Conservation (phyloP, 2,888 invertebrate genomes). For the Endotricha flammealis region DNA sequence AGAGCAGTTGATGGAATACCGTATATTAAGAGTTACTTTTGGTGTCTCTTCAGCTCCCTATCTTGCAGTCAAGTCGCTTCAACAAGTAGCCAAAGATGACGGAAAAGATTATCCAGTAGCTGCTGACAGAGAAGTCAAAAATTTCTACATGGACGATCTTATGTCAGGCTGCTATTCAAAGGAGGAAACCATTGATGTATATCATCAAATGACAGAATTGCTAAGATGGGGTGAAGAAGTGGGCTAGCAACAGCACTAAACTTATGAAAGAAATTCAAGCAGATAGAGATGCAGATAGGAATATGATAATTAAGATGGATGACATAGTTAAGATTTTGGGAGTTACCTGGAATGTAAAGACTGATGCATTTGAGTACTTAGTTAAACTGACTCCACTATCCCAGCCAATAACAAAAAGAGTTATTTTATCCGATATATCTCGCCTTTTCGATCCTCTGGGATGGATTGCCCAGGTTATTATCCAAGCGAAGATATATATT, state of each 20-base stretch:
- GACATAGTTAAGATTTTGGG: constrained; percentile 21
- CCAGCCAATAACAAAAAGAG: constrained; percentile 13
- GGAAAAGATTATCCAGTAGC: constrained; percentile 15
- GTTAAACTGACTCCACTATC: constrained; percentile 15
- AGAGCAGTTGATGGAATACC: constrained; percentile 15
- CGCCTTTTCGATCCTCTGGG: no score
- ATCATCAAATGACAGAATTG: neutral
- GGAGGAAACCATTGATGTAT: neutral
- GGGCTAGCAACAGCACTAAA: constrained; percentile 16
- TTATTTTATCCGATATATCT: constrained; percentile 21
- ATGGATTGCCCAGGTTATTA: constrained; percentile 14
- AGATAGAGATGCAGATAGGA: neutral
- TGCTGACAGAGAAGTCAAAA: constrained; percentile 5
- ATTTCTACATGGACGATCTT: constrained; percentile 22
- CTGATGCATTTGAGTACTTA: constrained; percentile 19
- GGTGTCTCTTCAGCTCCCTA: constrained; percentile 18
- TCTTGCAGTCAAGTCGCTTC: constrained; percentile 14
- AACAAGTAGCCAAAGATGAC: constrained; percentile 16
- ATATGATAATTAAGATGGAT: constrained; percentile 19
- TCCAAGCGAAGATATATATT: no score
- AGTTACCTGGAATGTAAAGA: constrained; percentile 19
- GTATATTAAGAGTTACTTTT: constrained; percentile 19
- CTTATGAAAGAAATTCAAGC: constrained; percentile 7
- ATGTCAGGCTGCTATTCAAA: constrained; percentile 16
- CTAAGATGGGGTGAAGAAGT: constrained; percentile 13